These are phyloP conservation scores for Drosophila auraria DNA, from an alignment of 1,140 invertebrate species.

Conservation along the genomic window DNA sequence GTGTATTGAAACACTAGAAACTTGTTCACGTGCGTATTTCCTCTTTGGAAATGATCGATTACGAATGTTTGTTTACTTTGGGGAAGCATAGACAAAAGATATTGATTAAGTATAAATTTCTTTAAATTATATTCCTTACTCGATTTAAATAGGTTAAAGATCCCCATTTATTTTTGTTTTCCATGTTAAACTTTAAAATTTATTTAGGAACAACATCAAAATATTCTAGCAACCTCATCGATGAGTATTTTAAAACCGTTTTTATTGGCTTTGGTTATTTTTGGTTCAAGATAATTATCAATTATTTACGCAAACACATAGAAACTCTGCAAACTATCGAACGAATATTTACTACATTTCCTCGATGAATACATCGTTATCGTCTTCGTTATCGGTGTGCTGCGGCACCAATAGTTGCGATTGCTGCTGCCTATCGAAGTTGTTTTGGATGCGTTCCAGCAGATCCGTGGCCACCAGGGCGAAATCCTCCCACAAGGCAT, in stretches of 20 bases:
- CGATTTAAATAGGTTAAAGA: background rate
- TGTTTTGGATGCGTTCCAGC: conserved; percentile 86
- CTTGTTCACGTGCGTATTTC: background rate
- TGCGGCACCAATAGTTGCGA: conserved; percentile 7
- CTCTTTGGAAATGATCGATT: background rate
- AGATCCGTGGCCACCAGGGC: conserved; percentile 88
- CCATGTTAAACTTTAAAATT: background rate
- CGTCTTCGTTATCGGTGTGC: conserved; percentile 48
- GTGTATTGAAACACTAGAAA: background rate
- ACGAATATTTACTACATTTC: conserved; percentile 63
- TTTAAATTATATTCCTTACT: background rate
- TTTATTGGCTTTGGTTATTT: conserved; percentile 22
- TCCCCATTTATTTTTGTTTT: background rate
- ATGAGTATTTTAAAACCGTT: background rate
- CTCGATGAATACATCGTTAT: conserved; percentile 78
- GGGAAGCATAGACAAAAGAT: background rate
- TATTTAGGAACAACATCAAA: background rate
- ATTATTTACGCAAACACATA: conserved; percentile 30
- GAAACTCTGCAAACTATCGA: conserved; percentile 24
- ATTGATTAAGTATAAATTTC: background rate
- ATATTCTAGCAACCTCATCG: background rate
- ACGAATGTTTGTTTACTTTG: conserved; percentile 2
- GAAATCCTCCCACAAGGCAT: conserved; percentile 88
- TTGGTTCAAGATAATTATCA: conserved; percentile 20
- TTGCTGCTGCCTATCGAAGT: conserved; percentile 64